phyloP scores from a whole-genome alignment of 2,888 invertebrate species.

The Alcis repandata region DNA sequence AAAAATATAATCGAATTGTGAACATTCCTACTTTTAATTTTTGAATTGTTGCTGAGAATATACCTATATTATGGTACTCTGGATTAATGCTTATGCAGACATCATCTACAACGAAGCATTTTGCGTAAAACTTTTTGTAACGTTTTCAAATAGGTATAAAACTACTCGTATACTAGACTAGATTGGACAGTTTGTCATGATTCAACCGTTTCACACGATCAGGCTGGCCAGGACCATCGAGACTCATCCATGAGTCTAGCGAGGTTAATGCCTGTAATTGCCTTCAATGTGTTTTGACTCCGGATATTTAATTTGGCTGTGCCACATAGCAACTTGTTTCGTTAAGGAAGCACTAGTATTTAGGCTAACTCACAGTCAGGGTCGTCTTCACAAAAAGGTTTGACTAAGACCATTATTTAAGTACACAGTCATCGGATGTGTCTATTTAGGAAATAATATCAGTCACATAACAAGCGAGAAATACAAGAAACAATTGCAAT shows the following conservation, averaged over 20 bases:
- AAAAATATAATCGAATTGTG: no score
- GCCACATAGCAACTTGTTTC: constrained; percentile 43
- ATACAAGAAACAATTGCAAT: background rate
- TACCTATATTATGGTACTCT: no score
- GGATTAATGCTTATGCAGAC: no score
- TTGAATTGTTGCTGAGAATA: no score
- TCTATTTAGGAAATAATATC: background rate
- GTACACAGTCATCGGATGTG: constrained; percentile 8
- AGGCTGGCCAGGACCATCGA: constrained; percentile 15
- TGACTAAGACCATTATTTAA: constrained; percentile 28
- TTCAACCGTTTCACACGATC: constrained; percentile 14
- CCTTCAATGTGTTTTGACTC: constrained; percentile 45
- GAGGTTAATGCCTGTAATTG: constrained; percentile 49
- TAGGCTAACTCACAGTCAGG: constrained; percentile 47
- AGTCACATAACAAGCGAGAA: background rate
- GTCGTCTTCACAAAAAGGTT: constrained; percentile 43
- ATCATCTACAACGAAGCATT: no score
- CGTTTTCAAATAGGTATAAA: background rate
- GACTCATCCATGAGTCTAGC: constrained; percentile 35
- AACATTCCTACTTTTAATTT: no score
- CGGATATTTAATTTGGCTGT: constrained; percentile 50
- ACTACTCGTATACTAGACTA: background rate
- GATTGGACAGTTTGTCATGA: constrained; percentile 7
- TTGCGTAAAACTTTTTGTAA: no score
- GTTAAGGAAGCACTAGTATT: constrained; percentile 47